Conservation (phyloP, 2,113 vertebrate genomes). For the Callopanchax toddi region DNA sequence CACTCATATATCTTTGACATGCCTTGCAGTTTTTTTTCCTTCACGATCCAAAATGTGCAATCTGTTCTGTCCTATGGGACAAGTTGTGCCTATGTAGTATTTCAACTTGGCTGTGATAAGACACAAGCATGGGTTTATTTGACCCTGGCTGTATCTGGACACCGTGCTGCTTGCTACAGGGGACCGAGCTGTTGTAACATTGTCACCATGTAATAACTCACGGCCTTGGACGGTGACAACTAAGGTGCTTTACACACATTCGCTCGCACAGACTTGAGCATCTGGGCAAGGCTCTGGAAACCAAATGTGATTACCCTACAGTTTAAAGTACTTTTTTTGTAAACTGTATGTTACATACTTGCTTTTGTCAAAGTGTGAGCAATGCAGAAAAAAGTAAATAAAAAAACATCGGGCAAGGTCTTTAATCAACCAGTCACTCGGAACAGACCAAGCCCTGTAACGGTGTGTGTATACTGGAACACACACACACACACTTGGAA, state of each 20-base stretch:
- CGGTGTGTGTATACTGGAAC: neutral
- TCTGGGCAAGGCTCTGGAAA: conserved; percentile 21
- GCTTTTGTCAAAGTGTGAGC: conserved; percentile 27
- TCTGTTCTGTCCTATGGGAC: conserved; percentile 28
- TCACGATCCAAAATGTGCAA: conserved; percentile 3
- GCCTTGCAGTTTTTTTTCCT: neutral
- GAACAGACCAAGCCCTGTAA: conserved; percentile 3
- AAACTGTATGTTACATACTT: conserved; percentile 14
- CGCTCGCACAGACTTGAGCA: conserved; percentile 4
- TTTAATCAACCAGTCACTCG: conserved; percentile 39
- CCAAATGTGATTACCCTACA: conserved; percentile 6
- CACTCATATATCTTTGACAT: neutral
- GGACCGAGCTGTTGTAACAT: conserved; percentile 42
- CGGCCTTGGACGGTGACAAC: conserved; percentile 36
- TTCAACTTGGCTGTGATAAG: conserved; percentile 50
- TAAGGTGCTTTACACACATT: conserved; percentile 24
- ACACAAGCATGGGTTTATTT: conserved; percentile 42
- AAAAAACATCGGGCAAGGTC: conserved; percentile 24
- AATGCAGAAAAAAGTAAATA: conserved; percentile 10
- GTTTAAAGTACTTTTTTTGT: conserved; percentile 36
- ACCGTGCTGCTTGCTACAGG: conserved; percentile 13
- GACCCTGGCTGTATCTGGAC: conserved; percentile 55
- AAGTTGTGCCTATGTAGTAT: conserved; percentile 36
- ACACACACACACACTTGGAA: conserved; percentile 28
- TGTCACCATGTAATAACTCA: conserved; percentile 66